A percentile compares a stretch with the other conserved stretches of the same genome.
Conservation (phyloP, 1,140 invertebrate species). For the Aphelenchoides fujianensis region DNA sequence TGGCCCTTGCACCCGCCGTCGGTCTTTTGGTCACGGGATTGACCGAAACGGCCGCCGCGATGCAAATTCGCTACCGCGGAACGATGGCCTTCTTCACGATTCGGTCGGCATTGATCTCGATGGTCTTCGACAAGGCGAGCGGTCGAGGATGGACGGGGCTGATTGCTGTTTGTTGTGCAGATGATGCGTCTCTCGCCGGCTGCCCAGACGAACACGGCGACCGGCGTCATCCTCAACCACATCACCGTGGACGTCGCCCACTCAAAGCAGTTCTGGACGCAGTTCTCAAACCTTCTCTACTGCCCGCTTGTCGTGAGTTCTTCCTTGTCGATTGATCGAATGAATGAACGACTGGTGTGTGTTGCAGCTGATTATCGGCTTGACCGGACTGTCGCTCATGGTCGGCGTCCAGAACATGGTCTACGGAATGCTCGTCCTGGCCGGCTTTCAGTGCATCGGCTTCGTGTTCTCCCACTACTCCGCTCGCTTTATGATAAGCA, state of each 20-base stretch:
- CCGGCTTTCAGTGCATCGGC: neutral
- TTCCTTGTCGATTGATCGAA: neutral
- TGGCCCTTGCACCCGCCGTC: neutral
- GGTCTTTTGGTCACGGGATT: neutral
- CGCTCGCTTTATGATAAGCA: constrained; percentile 4
- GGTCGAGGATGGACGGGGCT: neutral
- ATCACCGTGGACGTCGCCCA: constrained; percentile 28
- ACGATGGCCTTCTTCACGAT: constrained; percentile 19
- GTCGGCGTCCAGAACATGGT: constrained; percentile 28
- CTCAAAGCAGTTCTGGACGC: constrained; percentile 28
- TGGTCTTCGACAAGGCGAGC: constrained; percentile 31
- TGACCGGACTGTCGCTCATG: constrained; percentile 23
- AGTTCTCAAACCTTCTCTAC: constrained; percentile 27
- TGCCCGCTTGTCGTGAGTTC: constrained; percentile 34
- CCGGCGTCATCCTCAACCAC: constrained; percentile 39
- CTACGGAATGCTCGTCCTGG: constrained; percentile 31
- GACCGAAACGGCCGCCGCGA: neutral
- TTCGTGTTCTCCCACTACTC: neutral
- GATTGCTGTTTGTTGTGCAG: constrained; percentile 11
- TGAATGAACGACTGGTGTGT: neutral
- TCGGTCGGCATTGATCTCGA: constrained; percentile 14
- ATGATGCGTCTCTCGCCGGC: constrained; percentile 36
- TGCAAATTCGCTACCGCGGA: neutral
- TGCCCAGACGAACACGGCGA: constrained; percentile 27
- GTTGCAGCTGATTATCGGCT: constrained; percentile 17